Evolutionary conservation across 2,113 vertebrate genomes (phyloP).

Genomic region (Dascyllus trimaculatus): DNA sequence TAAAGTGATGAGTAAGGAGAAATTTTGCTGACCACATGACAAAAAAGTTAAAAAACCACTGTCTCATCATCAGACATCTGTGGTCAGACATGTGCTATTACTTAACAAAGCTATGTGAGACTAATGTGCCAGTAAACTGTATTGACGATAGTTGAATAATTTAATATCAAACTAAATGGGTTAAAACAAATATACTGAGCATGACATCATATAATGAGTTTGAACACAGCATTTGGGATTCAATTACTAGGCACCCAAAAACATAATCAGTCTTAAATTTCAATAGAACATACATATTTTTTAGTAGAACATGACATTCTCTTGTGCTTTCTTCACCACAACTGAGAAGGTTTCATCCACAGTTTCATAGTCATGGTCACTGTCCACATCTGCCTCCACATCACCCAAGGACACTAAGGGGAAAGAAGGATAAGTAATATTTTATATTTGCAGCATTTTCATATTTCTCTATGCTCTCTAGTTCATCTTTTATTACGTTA

Average conservation of each 20-base stretch:
- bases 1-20: neutral
- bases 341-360: slow-evolving; percentile 46
- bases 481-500: neutral
- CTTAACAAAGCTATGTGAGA: too few species aligned
- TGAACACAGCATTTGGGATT: too few species aligned
- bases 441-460: neutral
- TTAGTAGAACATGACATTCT: slow-evolving; percentile 62
- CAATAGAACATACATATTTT: too few species aligned
- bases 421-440: neutral
- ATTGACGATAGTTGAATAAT: neutral
- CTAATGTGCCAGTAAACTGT: neutral
- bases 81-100: too few species aligned
- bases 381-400: slow-evolving; percentile 31
- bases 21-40: neutral
- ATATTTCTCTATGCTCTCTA: neutral
- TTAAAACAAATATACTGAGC: too few species aligned
- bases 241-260: too few species aligned
- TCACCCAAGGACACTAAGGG: neutral
- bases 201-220: too few species aligned
- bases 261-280: too few species aligned
- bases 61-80: too few species aligned
- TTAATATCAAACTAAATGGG: too few species aligned
- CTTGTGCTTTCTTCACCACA: slow-evolving; percentile 50
- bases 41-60: neutral
- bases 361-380: slow-evolving; percentile 86